These are phyloP conservation scores for Argya squamiceps DNA, from an alignment of 2,797 vertebrate genomes.

Conservation along the genomic window DNA sequence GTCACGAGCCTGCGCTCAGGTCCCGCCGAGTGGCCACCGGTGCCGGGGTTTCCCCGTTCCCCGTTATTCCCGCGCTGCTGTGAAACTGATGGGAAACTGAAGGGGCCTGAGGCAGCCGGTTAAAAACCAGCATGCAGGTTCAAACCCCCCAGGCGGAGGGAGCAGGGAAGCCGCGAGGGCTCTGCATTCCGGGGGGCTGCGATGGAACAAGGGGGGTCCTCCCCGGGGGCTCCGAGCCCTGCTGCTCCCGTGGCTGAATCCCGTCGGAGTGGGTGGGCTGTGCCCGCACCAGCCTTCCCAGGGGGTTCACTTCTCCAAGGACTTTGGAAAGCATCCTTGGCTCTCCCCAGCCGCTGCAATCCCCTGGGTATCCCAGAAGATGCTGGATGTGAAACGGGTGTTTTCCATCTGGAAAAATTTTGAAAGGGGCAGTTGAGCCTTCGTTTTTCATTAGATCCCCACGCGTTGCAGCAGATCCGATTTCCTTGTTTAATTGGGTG, in stretches of 20 bases:
- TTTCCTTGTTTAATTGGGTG: constrained; percentile 69
- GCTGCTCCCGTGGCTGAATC: neutral
- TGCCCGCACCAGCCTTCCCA: neutral
- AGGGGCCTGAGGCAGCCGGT: neutral
- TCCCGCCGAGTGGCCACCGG: fast-evolving
- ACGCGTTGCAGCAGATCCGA: neutral
- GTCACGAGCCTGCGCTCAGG: neutral
- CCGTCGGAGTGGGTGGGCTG: fast-evolving
- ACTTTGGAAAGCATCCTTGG: neutral
- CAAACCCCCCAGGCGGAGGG: neutral
- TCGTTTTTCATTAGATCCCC: constrained; percentile 28
- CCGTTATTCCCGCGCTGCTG: neutral
- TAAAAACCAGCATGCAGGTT: neutral
- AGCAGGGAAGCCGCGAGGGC: neutral
- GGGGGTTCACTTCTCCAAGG: neutral
- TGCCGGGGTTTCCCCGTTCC: fast-evolving
- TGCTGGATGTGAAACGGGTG: neutral
- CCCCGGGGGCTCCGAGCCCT: neutral
- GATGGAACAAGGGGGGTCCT: no score
- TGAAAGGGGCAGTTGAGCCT: neutral
- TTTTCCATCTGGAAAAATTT: constrained; percentile 44
- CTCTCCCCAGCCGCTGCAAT: neutral
- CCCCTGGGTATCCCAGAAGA: neutral
- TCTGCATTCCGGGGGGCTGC: neutral
- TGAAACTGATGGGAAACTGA: neutral